Evolutionary conservation across 2,797 vertebrate genomes (phyloP).

Genomic region (Hippoglossus hippoglossus): DNA sequence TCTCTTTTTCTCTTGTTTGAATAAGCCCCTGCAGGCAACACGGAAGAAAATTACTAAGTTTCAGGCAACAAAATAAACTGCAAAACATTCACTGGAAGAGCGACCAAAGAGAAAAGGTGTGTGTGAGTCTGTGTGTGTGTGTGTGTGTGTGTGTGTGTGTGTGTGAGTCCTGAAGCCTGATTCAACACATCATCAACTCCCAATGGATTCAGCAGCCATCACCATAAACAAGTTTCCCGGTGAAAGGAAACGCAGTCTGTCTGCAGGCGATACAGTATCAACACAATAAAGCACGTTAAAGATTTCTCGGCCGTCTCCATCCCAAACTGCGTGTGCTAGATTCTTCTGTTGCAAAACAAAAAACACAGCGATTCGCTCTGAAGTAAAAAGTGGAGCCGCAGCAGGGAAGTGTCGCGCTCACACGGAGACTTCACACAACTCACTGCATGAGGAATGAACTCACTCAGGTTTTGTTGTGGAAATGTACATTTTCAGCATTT

Average conservation of each 20-base stretch:
- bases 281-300: neutral
- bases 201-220: conserved; percentile 30
- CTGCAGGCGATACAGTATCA: conserved; percentile 17
- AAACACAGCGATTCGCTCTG: too few relatives aligned
- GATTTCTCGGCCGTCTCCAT: neutral
- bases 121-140: neutral
- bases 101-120: neutral
- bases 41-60: conserved; percentile 11
- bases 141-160: neutral
- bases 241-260: conserved; percentile 15
- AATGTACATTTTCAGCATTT: neutral
- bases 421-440: neutral
- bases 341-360: neutral
- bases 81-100: neutral
- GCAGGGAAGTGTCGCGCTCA: neutral
- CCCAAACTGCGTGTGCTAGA: neutral
- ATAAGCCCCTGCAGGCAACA: conserved; percentile 10
- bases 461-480: neutral
- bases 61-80: conserved; percentile 7
- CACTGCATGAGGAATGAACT: neutral
- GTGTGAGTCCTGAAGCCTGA: conserved; percentile 26
- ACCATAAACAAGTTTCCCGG: conserved; percentile 24
- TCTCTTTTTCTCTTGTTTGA: neutral
- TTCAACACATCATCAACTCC: conserved; percentile 51
- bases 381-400: neutral